These are phyloP conservation scores for Ophion slaviceki DNA, from an alignment of 2,888 invertebrate genomes.

Conservation along the genomic window DNA sequence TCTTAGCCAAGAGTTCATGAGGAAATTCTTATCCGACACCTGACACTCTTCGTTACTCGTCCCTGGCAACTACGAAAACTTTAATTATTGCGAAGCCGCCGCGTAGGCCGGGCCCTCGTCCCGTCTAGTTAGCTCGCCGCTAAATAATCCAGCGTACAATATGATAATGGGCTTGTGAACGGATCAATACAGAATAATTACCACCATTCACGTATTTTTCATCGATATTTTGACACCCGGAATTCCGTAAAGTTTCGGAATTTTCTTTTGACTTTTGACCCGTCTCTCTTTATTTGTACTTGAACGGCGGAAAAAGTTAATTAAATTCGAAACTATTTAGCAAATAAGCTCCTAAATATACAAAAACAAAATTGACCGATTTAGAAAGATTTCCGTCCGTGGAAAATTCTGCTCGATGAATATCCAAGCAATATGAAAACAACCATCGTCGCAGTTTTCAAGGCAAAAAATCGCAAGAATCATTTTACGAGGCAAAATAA, in stretches of 20 bases:
- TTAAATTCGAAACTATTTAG: neutral
- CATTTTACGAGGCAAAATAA: neutral
- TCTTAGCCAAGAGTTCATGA: conserved; percentile 39
- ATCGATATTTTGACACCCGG: too few species aligned
- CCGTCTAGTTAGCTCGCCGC: conserved; percentile 53
- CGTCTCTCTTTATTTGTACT: too few species aligned
- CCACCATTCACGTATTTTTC: neutral
- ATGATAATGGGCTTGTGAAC: conserved; percentile 47
- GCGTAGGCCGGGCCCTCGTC: conserved; percentile 12
- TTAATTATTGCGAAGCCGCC: conserved; percentile 36
- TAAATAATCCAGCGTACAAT: conserved; percentile 55
- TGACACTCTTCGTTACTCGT: conserved; percentile 62
- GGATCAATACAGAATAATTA: conserved; percentile 16
- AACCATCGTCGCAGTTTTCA: neutral
- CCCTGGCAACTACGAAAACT: conserved; percentile 55
- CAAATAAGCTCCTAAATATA: neutral
- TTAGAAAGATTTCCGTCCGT: too few species aligned
- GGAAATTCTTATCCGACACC: conserved; percentile 62
- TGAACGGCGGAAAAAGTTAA: neutral
- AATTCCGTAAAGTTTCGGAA: too few species aligned
- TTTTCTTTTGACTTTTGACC: too few species aligned
- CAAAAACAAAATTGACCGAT: neutral
- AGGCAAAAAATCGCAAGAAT: neutral
- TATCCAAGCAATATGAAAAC: neutral
- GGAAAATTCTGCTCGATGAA: too few species aligned